Conservation (phyloP, 2,888 invertebrate species). For the Podotricha telesiphe region DNA sequence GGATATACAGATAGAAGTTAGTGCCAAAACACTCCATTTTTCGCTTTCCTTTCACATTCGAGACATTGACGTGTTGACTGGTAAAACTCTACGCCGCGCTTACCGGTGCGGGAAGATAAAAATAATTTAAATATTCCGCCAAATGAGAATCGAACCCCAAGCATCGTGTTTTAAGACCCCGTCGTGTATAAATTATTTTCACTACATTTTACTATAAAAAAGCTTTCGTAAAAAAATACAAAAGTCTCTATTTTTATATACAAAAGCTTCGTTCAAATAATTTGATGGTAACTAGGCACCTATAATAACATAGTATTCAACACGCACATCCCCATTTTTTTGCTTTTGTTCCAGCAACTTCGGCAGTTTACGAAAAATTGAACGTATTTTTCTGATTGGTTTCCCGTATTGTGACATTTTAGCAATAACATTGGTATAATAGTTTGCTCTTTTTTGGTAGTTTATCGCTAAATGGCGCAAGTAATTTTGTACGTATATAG, state of each 20-base stretch:
- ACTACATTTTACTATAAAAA: too few species aligned
- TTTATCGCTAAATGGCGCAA: slow-evolving; percentile 14
- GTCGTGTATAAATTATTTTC: too few species aligned
- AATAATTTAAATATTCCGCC: too few species aligned
- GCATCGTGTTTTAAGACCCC: too few species aligned
- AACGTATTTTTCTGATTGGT: slow-evolving; percentile 42
- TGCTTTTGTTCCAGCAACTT: slow-evolving; percentile 38
- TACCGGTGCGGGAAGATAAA: too few species aligned
- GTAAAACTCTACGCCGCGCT: too few species aligned
- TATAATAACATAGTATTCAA: slow-evolving; percentile 1
- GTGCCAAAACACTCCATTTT: too few species aligned
- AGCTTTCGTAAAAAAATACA: background rate
- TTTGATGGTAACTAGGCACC: background rate
- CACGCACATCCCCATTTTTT: slow-evolving; percentile 28
- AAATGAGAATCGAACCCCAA: too few species aligned
- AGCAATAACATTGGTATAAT: slow-evolving; percentile 20
- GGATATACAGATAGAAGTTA: too few species aligned
- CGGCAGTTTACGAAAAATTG: slow-evolving; percentile 42
- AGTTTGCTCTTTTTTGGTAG: slow-evolving; percentile 21
- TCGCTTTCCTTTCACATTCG: too few species aligned
- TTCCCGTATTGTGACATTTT: slow-evolving; percentile 41
- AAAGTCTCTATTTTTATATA: background rate
- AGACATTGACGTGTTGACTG: too few species aligned
- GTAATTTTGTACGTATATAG: background rate
- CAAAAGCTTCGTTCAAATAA: background rate